These are phyloP conservation scores for Stomatorhinus walkeri DNA, from an alignment of 2,797 vertebrate genomes.

Conservation along the genomic window DNA sequence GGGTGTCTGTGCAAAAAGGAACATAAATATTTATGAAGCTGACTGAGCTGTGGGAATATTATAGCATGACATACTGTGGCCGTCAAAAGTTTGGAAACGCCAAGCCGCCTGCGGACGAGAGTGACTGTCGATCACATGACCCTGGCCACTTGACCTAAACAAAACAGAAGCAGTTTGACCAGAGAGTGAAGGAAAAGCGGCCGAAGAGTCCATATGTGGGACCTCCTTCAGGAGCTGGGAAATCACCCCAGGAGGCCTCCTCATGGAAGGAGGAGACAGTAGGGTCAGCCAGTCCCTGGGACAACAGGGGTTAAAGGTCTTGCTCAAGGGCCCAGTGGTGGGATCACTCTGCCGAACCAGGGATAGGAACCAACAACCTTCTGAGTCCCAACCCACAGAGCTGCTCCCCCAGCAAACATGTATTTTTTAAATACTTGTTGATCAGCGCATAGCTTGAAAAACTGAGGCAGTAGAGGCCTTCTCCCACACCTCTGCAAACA, in stretches of 20 bases:
- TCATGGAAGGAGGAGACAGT: not conserved
- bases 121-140: too few species aligned
- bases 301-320: not conserved
- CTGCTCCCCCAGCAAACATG: not conserved
- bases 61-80: too few species aligned
- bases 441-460: too few species aligned
- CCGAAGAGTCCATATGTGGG: not conserved
- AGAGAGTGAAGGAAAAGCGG: not conserved
- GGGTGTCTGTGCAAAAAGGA: too few species aligned
- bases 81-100: too few species aligned
- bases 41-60: too few species aligned
- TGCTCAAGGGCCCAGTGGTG: not conserved
- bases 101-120: too few species aligned
- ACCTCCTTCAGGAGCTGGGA: not conserved
- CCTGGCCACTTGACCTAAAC: not conserved
- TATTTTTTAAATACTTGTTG: too few species aligned
- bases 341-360: not conserved
- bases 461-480: too few species aligned
- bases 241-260: not conserved
- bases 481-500: too few species aligned
- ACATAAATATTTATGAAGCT: too few species aligned
- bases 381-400: not conserved
- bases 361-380: not conserved
- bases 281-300: not conserved
- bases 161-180: not conserved